Base-by-base conservation (phyloP, 2,113 vertebrate species). In the Phalacrocorax carbo region DNA sequence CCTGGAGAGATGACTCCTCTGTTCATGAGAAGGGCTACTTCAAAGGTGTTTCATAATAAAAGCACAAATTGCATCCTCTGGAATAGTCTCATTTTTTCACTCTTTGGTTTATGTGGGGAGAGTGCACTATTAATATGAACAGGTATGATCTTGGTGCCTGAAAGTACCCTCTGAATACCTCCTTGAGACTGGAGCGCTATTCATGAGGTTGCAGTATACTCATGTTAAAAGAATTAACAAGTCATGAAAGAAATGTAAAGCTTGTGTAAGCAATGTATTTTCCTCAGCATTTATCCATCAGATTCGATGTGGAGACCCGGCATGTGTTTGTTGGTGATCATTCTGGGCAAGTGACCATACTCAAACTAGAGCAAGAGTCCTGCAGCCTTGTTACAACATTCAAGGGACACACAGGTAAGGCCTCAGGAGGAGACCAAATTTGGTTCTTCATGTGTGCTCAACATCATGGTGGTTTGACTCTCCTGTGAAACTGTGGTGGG, bases 341-440 rank as follows among this genome's bases (percentile, higher is more conserved):
- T 85, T 99, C 99, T 10, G 99, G 99, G 84, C 99, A 99, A 98
- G 99, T 99, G 96, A 99, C 99, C 61, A 99, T 99, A 94, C 98
- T 99, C 92, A 99, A 99, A 97, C 97, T 99, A 97, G 99, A 99
- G 93, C 99, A 99, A 97, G 99, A 99, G 97, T 98, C 95, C 97
- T 99, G 99, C 97, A 99, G 98, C 93, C 97, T 99, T 72, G 99
- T 99, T 76, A 99, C 99, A 4, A 99, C 99, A 12, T 99, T 99
- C 97, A 99, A 99, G 98, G 99, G 99, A 86, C 99, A 99, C 96
- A 99, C 99, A 91, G 99, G 99, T 99, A 98, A 85, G 89, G 46
- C 11, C 32, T 61, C n/a, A 34, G 44, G n/a, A 70, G 15, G 44
- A 54, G 29, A 44, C 23, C 17, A 8, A 25, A 2, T 72, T 42